Evolutionary conservation across 1,140 invertebrate species (phyloP).

Genomic region (Chlorops oryzae): DNA sequence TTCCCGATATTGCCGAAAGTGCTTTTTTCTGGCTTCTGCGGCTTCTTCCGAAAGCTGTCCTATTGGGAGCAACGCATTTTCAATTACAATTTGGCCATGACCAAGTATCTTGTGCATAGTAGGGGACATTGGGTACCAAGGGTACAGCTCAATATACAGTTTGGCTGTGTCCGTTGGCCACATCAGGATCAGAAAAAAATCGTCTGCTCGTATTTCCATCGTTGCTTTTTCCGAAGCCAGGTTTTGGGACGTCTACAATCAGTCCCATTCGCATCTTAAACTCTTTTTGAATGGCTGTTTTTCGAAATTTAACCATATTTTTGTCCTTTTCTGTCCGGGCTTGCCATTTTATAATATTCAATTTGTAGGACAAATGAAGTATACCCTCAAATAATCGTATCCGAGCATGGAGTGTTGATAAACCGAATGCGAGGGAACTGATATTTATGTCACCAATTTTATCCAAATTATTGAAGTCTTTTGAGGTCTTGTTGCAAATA

Average conservation of each 20-base stretch:
- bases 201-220: constrained; percentile 39
- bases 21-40: constrained; percentile 19
- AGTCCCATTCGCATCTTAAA: constrained; percentile 32
- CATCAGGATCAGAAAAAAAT: constrained; percentile 36
- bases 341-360: background rate
- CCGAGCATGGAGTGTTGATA: too few relatives aligned
- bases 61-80: too few relatives aligned
- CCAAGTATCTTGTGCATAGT: constrained; percentile 1
- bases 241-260: constrained; percentile 39
- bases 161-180: constrained; percentile 27
- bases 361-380: background rate
- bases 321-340: background rate
- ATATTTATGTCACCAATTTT: constrained; percentile 4
- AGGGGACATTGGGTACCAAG: too few relatives aligned
- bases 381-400: too few relatives aligned
- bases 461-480: constrained; percentile 25
- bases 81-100: constrained; percentile 3
- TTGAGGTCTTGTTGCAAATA: constrained; percentile 25
- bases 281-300: constrained; percentile 32
- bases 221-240: constrained; percentile 40
- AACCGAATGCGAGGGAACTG: too few relatives aligned
- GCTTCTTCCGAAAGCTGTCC: too few relatives aligned
- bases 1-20: constrained; percentile 22
- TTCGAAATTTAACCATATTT: constrained; percentile 17
- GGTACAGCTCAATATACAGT: constrained; percentile 15